These are phyloP conservation scores for Bufo gargarizans DNA, from an alignment of 2,113 vertebrate genomes.

Conservation along the genomic window DNA sequence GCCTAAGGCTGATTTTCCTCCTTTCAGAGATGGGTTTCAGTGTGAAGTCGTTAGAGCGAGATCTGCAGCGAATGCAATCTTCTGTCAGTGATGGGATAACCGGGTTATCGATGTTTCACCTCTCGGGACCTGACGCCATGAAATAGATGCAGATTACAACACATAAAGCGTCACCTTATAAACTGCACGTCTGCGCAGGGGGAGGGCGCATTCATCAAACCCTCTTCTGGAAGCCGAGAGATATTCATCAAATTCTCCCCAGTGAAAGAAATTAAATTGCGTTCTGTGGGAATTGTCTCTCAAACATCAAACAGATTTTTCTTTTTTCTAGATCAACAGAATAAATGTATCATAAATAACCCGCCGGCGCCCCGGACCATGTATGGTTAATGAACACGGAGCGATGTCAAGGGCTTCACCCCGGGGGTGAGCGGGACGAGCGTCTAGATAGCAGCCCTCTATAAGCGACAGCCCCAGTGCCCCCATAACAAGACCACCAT, in stretches of 20 bases:
- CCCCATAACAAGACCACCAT: background rate
- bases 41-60: background rate
- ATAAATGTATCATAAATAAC: conserved; percentile 22
- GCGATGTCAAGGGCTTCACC: background rate
- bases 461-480: too few relatives aligned
- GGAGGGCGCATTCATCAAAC: conserved; percentile 7
- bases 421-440: rapidly evolving
- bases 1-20: background rate
- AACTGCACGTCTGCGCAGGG: background rate
- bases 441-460: background rate
- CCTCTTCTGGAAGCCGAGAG: background rate
- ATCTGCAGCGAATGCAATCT: conserved; percentile 21
- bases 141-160: conserved; percentile 23
- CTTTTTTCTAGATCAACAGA: background rate
- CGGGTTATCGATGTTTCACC: conserved; percentile 34
- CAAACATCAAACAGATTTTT: conserved; percentile 3
- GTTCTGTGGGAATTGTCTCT: background rate
- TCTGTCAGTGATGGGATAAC: conserved; percentile 9
- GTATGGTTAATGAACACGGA: background rate
- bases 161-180: conserved; percentile 20
- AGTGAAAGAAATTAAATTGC: conserved; percentile 18
- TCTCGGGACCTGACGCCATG: conserved; percentile 18
- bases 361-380: background rate
- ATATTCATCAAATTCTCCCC: conserved; percentile 23
- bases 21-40: background rate